Conservation (phyloP, 2,113 vertebrate genomes). For the Laticauda colubrina region DNA sequence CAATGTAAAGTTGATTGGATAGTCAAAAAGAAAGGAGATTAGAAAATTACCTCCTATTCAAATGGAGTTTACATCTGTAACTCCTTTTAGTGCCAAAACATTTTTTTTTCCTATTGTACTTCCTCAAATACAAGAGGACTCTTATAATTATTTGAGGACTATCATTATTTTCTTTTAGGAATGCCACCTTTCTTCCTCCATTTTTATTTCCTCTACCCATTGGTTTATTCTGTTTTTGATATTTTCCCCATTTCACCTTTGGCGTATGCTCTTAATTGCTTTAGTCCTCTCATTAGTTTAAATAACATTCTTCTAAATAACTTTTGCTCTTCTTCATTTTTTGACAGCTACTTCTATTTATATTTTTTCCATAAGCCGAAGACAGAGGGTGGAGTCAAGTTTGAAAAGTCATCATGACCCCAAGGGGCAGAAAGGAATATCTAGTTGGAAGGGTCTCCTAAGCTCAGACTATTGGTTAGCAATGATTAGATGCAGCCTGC, state of each 20-base stretch:
- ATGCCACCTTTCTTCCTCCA: slow-evolving; percentile 6
- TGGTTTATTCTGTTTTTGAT: not conserved
- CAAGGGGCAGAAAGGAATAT: too few relatives aligned
- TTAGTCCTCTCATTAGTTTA: not conserved
- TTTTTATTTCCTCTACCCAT: not conserved
- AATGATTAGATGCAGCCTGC: too few relatives aligned
- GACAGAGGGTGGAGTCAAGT: too few relatives aligned
- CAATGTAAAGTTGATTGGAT: not conserved
- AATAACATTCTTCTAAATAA: not conserved
- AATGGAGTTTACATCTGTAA: not conserved
- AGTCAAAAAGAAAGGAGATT: not conserved
- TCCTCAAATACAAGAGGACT: not conserved
- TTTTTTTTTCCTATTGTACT: not conserved
- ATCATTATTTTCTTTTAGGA: not conserved
- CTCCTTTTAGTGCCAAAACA: not conserved
- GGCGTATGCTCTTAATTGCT: not conserved
- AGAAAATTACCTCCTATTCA: not conserved
- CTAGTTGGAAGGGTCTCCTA: too few relatives aligned
- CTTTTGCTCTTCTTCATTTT: not conserved
- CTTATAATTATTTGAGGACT: not conserved
- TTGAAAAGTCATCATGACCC: too few relatives aligned
- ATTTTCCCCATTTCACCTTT: too few relatives aligned
- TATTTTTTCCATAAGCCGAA: not conserved
- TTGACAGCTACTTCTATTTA: not conserved
- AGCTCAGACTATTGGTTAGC: too few relatives aligned